Conservation (phyloP, 2,888 invertebrate genomes). For the Drosophila mulleri region DNA sequence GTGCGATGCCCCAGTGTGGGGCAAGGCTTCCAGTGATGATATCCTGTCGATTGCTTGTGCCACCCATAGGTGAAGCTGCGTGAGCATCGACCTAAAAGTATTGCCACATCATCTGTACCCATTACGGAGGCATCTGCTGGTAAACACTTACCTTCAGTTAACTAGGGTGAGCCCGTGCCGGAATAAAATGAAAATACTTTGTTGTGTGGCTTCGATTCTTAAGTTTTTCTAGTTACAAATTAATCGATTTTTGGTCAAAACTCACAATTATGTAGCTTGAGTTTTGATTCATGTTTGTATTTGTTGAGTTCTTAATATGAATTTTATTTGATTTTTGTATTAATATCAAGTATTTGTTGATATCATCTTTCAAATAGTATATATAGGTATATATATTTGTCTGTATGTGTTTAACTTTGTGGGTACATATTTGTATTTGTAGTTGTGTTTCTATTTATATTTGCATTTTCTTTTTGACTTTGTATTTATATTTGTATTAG, state of each 20-base stretch:
- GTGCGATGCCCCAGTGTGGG: too few relatives aligned
- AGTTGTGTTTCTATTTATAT: conserved; percentile 12
- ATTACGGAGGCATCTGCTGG: too few relatives aligned
- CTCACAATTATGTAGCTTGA: conserved; percentile 29
- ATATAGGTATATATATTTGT: conserved; percentile 20
- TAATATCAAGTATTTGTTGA: conserved; percentile 25
- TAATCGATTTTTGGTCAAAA: conserved; percentile 48
- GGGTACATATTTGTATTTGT: conserved; percentile 22
- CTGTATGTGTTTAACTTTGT: background rate
- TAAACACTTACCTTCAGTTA: conserved; percentile 26
- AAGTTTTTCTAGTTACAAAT: conserved; percentile 63
- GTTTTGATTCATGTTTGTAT: conserved; percentile 25
- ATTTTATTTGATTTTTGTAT: conserved; percentile 31
- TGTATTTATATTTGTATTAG: conserved; percentile 25
- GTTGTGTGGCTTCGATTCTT: conserved; percentile 65
- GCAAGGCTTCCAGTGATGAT: too few relatives aligned
- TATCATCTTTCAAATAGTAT: conserved; percentile 18
- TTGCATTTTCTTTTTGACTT: conserved; percentile 34
- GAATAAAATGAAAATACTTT: conserved; percentile 20
- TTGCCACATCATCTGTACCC: too few relatives aligned
- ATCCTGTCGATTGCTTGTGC: too few relatives aligned
- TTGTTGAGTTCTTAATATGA: conserved; percentile 33
- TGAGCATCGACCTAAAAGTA: too few relatives aligned
- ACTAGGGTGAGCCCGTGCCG: background rate
- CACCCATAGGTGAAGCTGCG: too few relatives aligned